Base-by-base conservation (phyloP, 2,888 invertebrate genomes). In the Harpalus rubripes region DNA sequence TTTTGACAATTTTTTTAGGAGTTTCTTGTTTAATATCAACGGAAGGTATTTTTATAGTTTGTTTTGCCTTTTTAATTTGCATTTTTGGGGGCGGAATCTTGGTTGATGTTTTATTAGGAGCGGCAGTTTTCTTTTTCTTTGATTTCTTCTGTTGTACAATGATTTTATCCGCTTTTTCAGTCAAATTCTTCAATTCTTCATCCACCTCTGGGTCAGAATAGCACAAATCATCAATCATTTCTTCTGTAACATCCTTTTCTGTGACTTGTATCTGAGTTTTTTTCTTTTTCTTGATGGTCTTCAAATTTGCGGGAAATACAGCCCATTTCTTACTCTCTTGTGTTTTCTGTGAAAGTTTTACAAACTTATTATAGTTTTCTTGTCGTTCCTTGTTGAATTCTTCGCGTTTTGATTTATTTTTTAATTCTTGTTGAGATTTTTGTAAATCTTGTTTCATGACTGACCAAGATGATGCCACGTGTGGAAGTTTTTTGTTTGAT, bases 401-500 rank as follows among this genome's bases (percentile, higher is more conserved):
- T 85, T 92, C 91, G 18, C 92, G 91, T 88, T 92, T 91, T 68
- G 92, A 90, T 89, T 92, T 93, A 18, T 92, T 91, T 86, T 92
- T 91, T 68, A 88, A 90, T 79, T 93, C 92, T 85, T 92, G 91
- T 88, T 93, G 92, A 2, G 92, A 91, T 83, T 92, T 91, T 72
- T 93, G 87, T 16, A 95, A 89, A 87, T 95, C 94, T 86, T 93
- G 92, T 89, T 95, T 94, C 94, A 96, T 94, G 85, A 94, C 93
- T 85, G 92, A 92, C 96, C 96, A 96, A 89, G 96, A 93, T 58
- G 96, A 96, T 63, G 95, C 92, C 74, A 95, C 94, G 89, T 95
- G 94, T 0, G 95, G 94, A 12, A 93, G 88, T 87, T 93, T 93
- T 89, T 95, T 94, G 88, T 96, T 96, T 2, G 95, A 95, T 5